Base-by-base conservation (phyloP, 2,888 invertebrate genomes). In the Philopedon plagiatum region DNA sequence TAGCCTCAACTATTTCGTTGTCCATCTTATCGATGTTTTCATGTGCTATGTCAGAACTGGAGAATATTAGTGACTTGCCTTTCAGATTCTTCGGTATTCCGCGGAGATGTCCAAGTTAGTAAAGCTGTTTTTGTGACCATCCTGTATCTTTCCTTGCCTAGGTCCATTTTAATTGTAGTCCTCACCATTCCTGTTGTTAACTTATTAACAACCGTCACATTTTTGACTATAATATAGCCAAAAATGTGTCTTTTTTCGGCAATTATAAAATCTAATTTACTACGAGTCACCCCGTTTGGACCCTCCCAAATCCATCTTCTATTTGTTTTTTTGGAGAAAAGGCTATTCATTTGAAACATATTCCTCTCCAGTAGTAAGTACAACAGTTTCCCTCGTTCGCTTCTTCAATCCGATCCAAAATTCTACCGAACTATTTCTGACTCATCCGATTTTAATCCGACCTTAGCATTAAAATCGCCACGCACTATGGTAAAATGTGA, bases 161-260 rank as follows among this genome's bases (percentile, higher is more conserved):
- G 44, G 60, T 60, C 41, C 7, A 67, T 67, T 19, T 13, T 26
- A 15, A 68, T 23, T 54, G 63, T 63, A 34, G 62, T 62, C 29
- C 62, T 26, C 26, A 63, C 34, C 8, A 63, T 15, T 34, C 61
- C 64, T 13, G 67, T 61, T 9, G 60, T 37, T 15, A 67, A 29
- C 32, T 32, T 63, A 26, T 68, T 68, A 3, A 68, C 29, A 19
- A 68, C 69, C 26, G 51, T 26, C 51, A 63, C 51, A 34, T 58
- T 39, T 13, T 62, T 44, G 11, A 62, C 7, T 21, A 62, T 62
- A 26, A n/a, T n/a, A n/a, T n/a, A n/a, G n/a, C n/a, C n/a, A n/a
- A n/a, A n/a, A n/a, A n/a, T n/a, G n/a, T 46, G 23, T 46, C 46
- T 62, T 51, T 32, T 63, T 13, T 63, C 21, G 26, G 29, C 51